These are phyloP conservation scores for Drosophila neotestacea DNA, from an alignment of 2,888 invertebrate genomes.

Conservation along the genomic window DNA sequence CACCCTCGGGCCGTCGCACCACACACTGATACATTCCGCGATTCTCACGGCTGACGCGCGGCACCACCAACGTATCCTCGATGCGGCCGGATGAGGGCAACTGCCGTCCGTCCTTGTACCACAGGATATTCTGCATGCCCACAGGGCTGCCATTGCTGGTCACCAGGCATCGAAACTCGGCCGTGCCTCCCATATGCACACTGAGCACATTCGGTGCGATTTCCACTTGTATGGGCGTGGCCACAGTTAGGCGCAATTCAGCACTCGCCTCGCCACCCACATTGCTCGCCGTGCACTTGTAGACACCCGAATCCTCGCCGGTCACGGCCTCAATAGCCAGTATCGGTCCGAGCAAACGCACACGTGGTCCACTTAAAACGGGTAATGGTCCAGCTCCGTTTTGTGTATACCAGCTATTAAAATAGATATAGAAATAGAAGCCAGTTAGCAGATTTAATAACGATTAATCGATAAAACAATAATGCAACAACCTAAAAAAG, in stretches of 20 bases:
- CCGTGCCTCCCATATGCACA: conserved; percentile 91
- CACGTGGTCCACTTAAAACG: conserved; percentile 88
- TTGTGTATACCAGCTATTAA: conserved; percentile 89
- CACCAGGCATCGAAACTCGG: conserved; percentile 89
- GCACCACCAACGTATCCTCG: conserved; percentile 88
- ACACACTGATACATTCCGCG: conserved; percentile 92
- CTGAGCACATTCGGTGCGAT: conserved; percentile 88
- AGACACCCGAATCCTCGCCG: conserved; percentile 89
- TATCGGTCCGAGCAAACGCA: conserved; percentile 89
- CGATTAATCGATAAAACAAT: background rate
- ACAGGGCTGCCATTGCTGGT: conserved; percentile 87
- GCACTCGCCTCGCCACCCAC: conserved; percentile 90
- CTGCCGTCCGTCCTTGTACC: conserved; percentile 90
- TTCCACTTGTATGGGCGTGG: conserved; percentile 89
- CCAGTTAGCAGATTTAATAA: background rate
- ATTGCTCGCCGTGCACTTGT: conserved; percentile 90
- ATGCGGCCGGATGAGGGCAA: conserved; percentile 89
- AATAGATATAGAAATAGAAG: background rate
- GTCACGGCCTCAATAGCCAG: conserved; percentile 90
- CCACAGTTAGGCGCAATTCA: conserved; percentile 88
- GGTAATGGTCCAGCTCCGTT: conserved; percentile 88
- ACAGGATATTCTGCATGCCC: conserved; percentile 87
- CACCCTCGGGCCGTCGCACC: conserved; percentile 89
- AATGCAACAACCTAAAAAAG: background rate
- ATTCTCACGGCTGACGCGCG: conserved; percentile 90